Evolutionary conservation across 2,113 vertebrate species (phyloP).

Genomic region (Tachysurus vachellii): DNA sequence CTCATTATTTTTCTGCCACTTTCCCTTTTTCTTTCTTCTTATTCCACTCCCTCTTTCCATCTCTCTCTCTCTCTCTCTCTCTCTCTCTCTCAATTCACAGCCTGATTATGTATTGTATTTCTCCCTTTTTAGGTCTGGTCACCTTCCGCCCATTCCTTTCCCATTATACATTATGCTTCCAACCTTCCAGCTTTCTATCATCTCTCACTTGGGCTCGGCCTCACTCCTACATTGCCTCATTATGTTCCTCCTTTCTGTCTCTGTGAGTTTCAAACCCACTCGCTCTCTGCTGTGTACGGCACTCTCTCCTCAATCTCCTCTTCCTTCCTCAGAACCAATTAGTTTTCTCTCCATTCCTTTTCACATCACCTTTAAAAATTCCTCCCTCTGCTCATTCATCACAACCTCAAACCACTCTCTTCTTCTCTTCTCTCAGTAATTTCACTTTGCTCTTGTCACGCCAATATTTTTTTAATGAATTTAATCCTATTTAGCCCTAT

Average conservation of each 20-base stretch:
- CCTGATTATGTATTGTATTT: conserved; percentile 23
- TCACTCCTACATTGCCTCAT: conserved; percentile 48
- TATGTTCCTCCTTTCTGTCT: conserved; percentile 39
- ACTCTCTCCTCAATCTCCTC: conserved; percentile 29
- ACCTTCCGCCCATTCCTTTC: conserved; percentile 58
- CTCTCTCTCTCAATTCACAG: conserved; percentile 7
- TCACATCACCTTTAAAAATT: neutral
- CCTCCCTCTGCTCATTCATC: neutral
- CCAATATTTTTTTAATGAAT: neutral
- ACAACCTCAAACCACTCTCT: neutral
- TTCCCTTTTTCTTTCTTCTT: neutral
- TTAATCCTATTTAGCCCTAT: neutral
- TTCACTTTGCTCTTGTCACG: neutral
- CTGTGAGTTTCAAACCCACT: conserved; percentile 35
- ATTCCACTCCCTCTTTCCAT: conserved; percentile 33
- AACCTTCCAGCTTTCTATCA: conserved; percentile 43
- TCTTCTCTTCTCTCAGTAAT: neutral
- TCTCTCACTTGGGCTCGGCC: conserved; percentile 12
- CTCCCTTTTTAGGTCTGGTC: conserved; percentile 32
- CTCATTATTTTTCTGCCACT: conserved; percentile 37
- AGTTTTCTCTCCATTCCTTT: neutral
- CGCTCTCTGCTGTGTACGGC: conserved; percentile 1
- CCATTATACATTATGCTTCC: conserved; percentile 54
- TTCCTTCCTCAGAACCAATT: conserved; percentile 19
- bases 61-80: conserved; percentile 31